Percentiles rank a stretch among this genome's conserved stretches.
Conservation (phyloP, 1,140 invertebrate genomes). For the Anadara kagoshimensis region DNA sequence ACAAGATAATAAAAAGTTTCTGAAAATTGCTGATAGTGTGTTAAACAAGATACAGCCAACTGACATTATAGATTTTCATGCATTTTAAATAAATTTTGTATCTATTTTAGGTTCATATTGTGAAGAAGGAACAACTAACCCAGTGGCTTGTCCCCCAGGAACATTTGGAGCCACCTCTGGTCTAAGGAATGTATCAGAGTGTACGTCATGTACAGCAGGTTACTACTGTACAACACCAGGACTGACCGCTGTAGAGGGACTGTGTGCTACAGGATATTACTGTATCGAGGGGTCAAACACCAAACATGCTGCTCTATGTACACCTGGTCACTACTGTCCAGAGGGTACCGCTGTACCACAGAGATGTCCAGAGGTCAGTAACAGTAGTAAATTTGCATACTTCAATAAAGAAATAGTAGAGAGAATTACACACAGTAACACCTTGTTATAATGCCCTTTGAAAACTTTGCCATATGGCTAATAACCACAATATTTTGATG, state of each 20-base stretch:
- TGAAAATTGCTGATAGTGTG: too few species aligned
- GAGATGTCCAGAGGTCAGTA: slow-evolving; percentile 59
- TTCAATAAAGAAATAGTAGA: too few species aligned
- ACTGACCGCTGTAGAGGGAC: slow-evolving; percentile 51
- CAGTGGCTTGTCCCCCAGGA: slow-evolving; percentile 60
- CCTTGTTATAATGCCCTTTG: too few species aligned
- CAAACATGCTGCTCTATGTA: slow-evolving; percentile 55
- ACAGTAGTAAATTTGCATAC: background rate
- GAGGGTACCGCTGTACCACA: slow-evolving; percentile 53
- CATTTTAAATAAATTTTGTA: background rate
- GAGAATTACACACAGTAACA: too few species aligned
- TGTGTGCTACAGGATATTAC: slow-evolving; percentile 60
- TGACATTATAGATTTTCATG: background rate
- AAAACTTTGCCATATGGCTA: too few species aligned
- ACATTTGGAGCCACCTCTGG: slow-evolving; percentile 59
- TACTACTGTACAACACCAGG: slow-evolving; percentile 63
- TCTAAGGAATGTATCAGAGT: slow-evolving; percentile 57
- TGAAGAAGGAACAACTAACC: slow-evolving; percentile 58
- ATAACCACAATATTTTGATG: too few species aligned
- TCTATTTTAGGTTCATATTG: slow-evolving; percentile 62
- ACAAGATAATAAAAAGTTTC: too few species aligned
- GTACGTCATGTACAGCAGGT: slow-evolving; percentile 61
- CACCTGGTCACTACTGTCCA: slow-evolving; percentile 61
- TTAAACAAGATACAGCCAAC: too few species aligned
- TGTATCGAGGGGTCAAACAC: slow-evolving; percentile 61